These are phyloP conservation scores for Coelogynopora nodosa DNA, from an alignment of 2,888 invertebrate genomes.

Conservation along the genomic window DNA sequence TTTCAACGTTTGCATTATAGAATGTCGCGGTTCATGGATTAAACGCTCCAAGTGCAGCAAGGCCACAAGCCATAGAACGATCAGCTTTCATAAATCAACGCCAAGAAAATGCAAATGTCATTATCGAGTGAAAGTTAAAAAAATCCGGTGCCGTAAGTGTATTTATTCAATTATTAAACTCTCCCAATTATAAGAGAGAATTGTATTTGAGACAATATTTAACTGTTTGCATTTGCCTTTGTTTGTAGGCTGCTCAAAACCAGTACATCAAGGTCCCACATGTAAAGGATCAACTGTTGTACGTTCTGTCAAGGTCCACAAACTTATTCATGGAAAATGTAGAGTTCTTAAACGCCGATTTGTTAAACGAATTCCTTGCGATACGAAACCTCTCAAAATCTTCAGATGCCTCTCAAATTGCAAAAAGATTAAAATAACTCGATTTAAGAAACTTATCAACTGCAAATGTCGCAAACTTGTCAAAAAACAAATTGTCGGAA, in stretches of 20 bases:
- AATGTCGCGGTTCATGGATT: constrained; percentile 27
- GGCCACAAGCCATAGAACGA: background rate
- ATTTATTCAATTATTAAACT: too few species aligned
- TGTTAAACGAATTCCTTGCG: background rate
- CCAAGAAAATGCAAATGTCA: background rate
- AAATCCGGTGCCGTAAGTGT: constrained; percentile 26
- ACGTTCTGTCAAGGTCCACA: background rate
- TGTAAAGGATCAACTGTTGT: background rate
- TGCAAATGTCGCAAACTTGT: constrained; percentile 1
- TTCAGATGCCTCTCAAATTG: background rate
- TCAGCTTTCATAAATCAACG: constrained; percentile 13
- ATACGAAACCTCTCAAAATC: background rate
- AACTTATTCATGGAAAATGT: background rate
- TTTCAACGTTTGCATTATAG: background rate
- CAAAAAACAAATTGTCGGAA: background rate
- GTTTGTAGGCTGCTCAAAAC: background rate
- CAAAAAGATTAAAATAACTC: background rate
- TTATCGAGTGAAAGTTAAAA: background rate
- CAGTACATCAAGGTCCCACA: background rate
- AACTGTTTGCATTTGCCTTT: background rate
- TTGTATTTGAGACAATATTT: too few species aligned
- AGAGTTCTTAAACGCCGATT: background rate
- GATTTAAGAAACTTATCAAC: background rate
- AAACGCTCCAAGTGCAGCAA: constrained; percentile 9
- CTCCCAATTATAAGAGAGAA: too few species aligned